A percentile compares a stretch with the other conserved stretches of the same genome.
phyloP scores from a whole-genome alignment of 2,113 vertebrate species.

The Trinectes maculatus region DNA sequence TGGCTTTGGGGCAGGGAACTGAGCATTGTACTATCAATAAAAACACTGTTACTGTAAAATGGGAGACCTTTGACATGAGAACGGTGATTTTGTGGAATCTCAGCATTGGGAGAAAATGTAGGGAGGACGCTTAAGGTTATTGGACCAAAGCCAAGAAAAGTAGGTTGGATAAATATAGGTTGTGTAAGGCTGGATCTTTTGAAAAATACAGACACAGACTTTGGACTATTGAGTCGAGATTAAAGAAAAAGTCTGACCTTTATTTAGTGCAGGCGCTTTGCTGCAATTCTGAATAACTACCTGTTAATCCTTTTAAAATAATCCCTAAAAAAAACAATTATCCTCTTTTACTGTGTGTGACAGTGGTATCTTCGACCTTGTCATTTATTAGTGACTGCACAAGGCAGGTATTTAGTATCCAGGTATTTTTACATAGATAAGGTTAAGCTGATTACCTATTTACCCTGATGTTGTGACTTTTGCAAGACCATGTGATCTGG shows the following conservation, averaged over 20 bases:
- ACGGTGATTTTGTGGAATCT: slow-evolving; percentile 6
- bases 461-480: not conserved
- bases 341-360: not conserved
- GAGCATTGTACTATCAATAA: not conserved
- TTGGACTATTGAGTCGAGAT: not conserved
- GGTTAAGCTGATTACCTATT: not conserved
- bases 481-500: not conserved
- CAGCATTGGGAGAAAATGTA: not conserved
- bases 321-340: not conserved
- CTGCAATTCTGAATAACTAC: slow-evolving; percentile 3
- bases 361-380: not conserved
- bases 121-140: slow-evolving; percentile 32
- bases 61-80: not conserved
- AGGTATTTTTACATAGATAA: not conserved
- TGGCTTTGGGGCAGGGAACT: not conserved
- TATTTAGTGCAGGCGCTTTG: not conserved
- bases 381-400: not conserved
- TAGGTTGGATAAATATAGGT: slow-evolving; percentile 48
- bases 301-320: not conserved
- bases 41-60: not conserved
- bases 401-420: slow-evolving; percentile 1
- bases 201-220: slow-evolving; percentile 17
- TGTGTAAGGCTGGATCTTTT: slow-evolving; percentile 16
- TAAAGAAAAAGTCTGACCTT: slow-evolving; percentile 1
- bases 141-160: slow-evolving; percentile 42